Evolutionary conservation across 2,888 invertebrate species (phyloP).

Genomic region (Pammene fasciana): DNA sequence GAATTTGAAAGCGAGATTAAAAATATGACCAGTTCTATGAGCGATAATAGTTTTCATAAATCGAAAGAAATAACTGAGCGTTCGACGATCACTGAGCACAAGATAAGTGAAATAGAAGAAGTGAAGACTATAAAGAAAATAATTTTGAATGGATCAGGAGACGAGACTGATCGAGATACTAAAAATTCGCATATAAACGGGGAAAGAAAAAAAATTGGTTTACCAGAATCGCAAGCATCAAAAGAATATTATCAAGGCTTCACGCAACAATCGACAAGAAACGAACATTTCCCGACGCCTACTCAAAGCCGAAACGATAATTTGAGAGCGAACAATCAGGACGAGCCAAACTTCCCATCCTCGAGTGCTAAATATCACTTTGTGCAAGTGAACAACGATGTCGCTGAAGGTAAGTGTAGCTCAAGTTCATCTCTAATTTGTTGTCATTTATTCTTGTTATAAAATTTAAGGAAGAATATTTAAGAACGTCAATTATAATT

Average conservation of each 20-base stretch:
- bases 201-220: conserved; percentile 36
- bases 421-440: background rate
- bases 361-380: conserved; percentile 49
- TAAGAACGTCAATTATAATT: too few species aligned
- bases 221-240: conserved; percentile 38
- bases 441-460: background rate
- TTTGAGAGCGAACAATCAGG: conserved; percentile 49
- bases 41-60: conserved; percentile 67
- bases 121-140: conserved; percentile 78
- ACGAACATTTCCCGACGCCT: conserved; percentile 52
- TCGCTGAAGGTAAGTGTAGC: conserved; percentile 46
- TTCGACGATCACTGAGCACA: conserved; percentile 72
- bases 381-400: conserved; percentile 42
- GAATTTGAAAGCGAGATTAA: conserved; percentile 56
- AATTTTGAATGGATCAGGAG: conserved; percentile 68
- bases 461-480: background rate
- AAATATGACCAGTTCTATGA: conserved; percentile 65
- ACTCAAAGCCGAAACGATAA: conserved; percentile 52
- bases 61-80: conserved; percentile 70
- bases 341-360: conserved; percentile 50
- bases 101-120: conserved; percentile 76
- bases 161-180: conserved; percentile 46
- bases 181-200: conserved; percentile 43
- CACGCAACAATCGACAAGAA: conserved; percentile 41
- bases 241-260: conserved; percentile 25